Evolutionary conservation across 2,888 invertebrate species (phyloP), one percentile per base, ranked within the genome.

Genomic region (Xestia rhomboidea): DNA sequence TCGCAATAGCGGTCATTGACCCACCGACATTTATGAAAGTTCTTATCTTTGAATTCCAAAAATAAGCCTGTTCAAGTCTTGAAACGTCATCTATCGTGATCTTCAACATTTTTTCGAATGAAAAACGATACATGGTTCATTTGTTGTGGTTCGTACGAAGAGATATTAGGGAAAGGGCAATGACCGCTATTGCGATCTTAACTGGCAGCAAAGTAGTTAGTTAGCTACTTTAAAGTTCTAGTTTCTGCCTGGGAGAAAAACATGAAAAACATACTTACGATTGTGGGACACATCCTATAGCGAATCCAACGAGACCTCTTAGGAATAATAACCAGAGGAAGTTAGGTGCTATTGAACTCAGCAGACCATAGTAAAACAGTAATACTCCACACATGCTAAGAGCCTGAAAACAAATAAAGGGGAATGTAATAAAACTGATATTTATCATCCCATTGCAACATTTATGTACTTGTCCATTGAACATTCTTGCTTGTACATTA

Each of bases 211-310:
- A n/a, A n/a, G n/a, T n/a, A n/a, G n/a, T n/a, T n/a, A n/a, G n/a
- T n/a, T n/a, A n/a, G n/a, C n/a, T n/a, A n/a, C n/a, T n/a, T n/a
- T 10, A 30, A 10, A 10, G 4, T 60, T 60, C 60, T 10, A 60
- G 30, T 62, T 62, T 30, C 34, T 34, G 21, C 21, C 21, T 30
- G 21, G 7, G 8, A 30, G 27, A 7, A 15, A 57, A 6, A 0
- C 27, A 57, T 18, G 27, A 27, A 54, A 54, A 0, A 7, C 13
- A 57, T 64, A 64, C 98, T 98, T 97, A 99, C 99, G 99, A 99
- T 95, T 99, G 99, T 73, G 99, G 99, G 57, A 99, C 99, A 93
- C 99, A 99, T 87, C 99, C 99, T 91, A 99, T 99, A 34, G 99
- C 99, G 96, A 99, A 99, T 66, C 99, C 99, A 21, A 99, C 99